These are phyloP conservation scores for Heteromormyrus szaboi DNA, from an alignment of 2,797 vertebrate species.

Conservation along the genomic window DNA sequence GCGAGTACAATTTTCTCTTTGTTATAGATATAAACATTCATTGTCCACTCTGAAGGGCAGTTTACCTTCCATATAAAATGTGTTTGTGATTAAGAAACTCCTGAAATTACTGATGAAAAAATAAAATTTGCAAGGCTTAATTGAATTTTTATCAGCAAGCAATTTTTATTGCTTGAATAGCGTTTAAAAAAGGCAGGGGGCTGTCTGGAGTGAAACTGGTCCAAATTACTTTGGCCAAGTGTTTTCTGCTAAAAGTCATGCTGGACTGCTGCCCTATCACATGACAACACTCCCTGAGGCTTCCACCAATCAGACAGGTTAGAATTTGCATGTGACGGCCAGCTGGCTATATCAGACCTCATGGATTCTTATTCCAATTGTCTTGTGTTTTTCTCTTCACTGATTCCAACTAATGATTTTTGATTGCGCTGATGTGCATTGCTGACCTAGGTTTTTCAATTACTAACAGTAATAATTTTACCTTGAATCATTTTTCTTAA, in stretches of 20 bases:
- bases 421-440: neutral
- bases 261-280: neutral
- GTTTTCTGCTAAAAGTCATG: neutral
- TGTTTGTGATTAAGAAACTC: neutral
- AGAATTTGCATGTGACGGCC: neutral
- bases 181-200: neutral
- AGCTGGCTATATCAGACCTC: neutral
- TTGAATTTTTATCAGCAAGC: neutral
- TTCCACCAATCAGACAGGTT: neutral
- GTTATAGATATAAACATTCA: neutral
- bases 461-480: neutral
- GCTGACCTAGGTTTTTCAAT: neutral
- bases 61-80: neutral
- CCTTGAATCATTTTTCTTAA: neutral
- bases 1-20: neutral
- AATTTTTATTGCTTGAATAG: neutral
- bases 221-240: neutral
- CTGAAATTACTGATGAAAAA: neutral
- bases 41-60: neutral
- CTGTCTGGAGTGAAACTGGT: neutral
- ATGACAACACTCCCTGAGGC: neutral
- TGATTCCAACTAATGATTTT: neutral
- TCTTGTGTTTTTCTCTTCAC: neutral
- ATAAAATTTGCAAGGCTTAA: neutral
- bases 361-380: neutral